These are phyloP conservation scores for Anoncus sp. DNA, from an alignment of 2,888 invertebrate species.

Conservation along the genomic window DNA sequence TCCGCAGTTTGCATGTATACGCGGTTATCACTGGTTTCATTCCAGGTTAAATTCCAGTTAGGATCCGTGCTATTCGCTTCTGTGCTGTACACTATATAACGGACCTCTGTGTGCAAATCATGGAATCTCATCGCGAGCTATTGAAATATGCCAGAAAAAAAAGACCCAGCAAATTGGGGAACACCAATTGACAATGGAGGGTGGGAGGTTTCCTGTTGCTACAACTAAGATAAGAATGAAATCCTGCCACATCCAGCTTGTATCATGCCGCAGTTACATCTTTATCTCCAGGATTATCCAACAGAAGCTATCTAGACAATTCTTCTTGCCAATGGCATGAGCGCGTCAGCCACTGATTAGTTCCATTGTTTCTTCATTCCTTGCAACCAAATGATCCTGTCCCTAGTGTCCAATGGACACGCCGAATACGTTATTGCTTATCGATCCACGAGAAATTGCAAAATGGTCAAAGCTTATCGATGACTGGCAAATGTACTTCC, in stretches of 20 bases:
- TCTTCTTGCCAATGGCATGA: no score
- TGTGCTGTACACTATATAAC: no score
- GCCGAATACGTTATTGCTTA: not conserved
- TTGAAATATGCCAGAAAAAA: not conserved
- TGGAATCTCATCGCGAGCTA: conserved; percentile 7
- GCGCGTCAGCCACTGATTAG: no score
- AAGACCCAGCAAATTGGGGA: no score
- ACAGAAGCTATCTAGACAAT: no score
- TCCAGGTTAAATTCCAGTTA: conserved; percentile 22
- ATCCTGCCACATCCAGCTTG: no score
- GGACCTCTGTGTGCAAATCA: not conserved
- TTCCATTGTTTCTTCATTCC: not conserved
- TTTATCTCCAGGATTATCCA: no score
- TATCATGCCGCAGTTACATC: no score
- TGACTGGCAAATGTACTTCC: no score
- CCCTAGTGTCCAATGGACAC: not conserved
- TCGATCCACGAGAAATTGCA: conserved; percentile 3
- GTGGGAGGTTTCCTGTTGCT: no score
- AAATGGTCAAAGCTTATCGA: conserved; percentile 29
- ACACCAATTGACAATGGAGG: no score
- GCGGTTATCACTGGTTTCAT: conserved; percentile 22
- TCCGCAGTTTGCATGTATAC: conserved; percentile 10
- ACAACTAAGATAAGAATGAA: no score
- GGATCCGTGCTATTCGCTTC: not conserved
- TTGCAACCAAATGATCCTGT: not conserved